Base-by-base conservation (phyloP, 2,888 invertebrate species). In the Idaea aversata region DNA sequence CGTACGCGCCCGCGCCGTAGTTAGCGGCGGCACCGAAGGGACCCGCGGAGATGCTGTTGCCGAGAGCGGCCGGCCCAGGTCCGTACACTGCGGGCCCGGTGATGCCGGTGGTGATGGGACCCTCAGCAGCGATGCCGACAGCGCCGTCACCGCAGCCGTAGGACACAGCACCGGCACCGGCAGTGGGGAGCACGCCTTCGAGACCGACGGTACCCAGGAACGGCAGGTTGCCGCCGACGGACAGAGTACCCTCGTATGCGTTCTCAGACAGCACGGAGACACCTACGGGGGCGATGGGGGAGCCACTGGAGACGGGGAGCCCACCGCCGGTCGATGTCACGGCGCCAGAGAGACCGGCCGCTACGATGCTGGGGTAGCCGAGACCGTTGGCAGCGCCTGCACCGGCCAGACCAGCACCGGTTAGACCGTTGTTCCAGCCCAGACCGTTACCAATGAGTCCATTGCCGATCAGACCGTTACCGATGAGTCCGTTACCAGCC, bases 261-360 rank as follows among this genome's bases (percentile, higher is more conserved):
- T 84, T 85, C 59, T 82, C 84, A 61, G 85, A 82, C 1, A 74
- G 67, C 47, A 85, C 75, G 5, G 78, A 74, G 16, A 86, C 76
- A 6, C 85, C 85, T 34, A 71, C 74, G 16, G 83, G 82, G 0
- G 78, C 64, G 58, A 75, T 66, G n/a, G 81, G 77, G 5, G 85
- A 83, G 5, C 71, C 62, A 65, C 83, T 83, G 68, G 76, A 67
- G 4, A 82, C 74, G 7, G 63, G 61, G 59, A 70, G 67, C 16
- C 69, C 68, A n/a, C 72, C 67, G 36, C 73, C 73, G 25, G 65
- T 63, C 61, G 71, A 67, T 47, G 68, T 65, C 15, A 70, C 59
- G 35, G 66, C 63, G 15, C 61, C 66, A 6, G 63, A 65, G 10
- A 57, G 34, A 47, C 63, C 67, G 47, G 61, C 34, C 13, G 61